These are phyloP conservation scores for Sycophila sp. DNA, from an alignment of 1,140 invertebrate genomes.

Conservation along the genomic window DNA sequence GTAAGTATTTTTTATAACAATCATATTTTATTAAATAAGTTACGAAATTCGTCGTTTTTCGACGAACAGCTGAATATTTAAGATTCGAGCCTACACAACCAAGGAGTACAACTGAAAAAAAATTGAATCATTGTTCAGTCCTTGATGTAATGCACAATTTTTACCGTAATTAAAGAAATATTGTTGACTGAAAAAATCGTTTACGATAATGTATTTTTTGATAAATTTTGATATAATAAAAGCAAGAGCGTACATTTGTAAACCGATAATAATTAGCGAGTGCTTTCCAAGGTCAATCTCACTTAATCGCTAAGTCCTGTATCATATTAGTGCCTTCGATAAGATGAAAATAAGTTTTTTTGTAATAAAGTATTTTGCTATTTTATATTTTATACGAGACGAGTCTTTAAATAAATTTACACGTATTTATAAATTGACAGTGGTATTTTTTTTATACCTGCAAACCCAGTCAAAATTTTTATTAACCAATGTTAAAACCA, in stretches of 20 bases:
- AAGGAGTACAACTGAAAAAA: no score
- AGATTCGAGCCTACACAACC: no score
- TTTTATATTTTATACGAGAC: constrained; percentile 31
- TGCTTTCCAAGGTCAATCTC: constrained; percentile 30
- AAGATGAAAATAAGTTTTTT: no score
- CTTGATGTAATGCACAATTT: not conserved
- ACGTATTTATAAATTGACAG: not conserved
- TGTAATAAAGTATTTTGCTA: constrained; percentile 30
- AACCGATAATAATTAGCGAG: constrained; percentile 6
- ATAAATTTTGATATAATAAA: constrained; percentile 6
- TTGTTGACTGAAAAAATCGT: not conserved
- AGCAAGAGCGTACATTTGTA: constrained; percentile 9
- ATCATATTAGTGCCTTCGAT: constrained; percentile 37
- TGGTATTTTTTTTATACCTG: not conserved
- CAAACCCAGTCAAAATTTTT: no score
- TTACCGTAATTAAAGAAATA: not conserved
- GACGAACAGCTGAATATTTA: no score
- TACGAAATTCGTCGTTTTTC: no score
- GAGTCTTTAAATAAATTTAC: constrained; percentile 30
- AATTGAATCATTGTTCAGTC: not conserved
- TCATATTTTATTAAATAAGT: no score
- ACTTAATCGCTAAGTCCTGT: constrained; percentile 19
- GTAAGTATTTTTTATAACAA: no score
- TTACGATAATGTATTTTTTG: constrained; percentile 30
- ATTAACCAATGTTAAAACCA: no score